These are phyloP conservation scores for Temnothorax ravouxi DNA, from an alignment of 2,888 invertebrate genomes.

Conservation along the genomic window DNA sequence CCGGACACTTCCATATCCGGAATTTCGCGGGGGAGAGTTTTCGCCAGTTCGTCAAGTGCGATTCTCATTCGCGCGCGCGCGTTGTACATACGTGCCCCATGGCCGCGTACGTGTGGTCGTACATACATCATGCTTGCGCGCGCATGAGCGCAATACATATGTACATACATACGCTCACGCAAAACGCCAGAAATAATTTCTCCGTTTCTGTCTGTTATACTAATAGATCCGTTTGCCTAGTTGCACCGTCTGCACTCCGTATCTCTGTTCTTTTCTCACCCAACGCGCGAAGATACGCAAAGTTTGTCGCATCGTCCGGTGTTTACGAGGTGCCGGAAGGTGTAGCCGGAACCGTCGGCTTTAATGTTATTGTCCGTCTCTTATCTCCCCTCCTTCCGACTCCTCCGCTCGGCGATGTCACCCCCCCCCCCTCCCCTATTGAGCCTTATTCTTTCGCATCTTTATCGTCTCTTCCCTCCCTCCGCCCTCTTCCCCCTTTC, in stretches of 20 bases:
- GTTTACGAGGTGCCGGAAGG: neutral
- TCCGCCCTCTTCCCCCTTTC: slow-evolving; percentile 33
- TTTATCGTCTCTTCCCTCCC: slow-evolving; percentile 18
- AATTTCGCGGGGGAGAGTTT: slow-evolving; percentile 5
- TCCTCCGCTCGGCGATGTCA: neutral
- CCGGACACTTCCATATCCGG: slow-evolving; percentile 25
- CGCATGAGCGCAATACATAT: neutral
- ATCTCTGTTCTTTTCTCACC: neutral
- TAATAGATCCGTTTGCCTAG: slow-evolving; percentile 6
- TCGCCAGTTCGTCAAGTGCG: neutral
- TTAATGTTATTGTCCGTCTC: neutral
- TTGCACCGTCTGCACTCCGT: neutral
- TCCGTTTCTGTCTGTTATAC: slow-evolving; percentile 19
- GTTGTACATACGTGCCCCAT: neutral
- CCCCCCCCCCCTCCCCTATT: no score
- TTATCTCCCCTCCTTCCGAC: no score
- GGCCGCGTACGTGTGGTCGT: neutral
- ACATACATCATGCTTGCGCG: no score
- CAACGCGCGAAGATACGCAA: neutral
- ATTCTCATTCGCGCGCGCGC: neutral
- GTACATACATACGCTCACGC: neutral
- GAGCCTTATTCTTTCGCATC: neutral
- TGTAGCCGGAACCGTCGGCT: neutral
- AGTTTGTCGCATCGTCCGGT: neutral
- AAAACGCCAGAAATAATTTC: slow-evolving; percentile 31